phyloP scores from a whole-genome alignment of 2,797 vertebrate genomes.

The Rhynchotus rufescens region DNA sequence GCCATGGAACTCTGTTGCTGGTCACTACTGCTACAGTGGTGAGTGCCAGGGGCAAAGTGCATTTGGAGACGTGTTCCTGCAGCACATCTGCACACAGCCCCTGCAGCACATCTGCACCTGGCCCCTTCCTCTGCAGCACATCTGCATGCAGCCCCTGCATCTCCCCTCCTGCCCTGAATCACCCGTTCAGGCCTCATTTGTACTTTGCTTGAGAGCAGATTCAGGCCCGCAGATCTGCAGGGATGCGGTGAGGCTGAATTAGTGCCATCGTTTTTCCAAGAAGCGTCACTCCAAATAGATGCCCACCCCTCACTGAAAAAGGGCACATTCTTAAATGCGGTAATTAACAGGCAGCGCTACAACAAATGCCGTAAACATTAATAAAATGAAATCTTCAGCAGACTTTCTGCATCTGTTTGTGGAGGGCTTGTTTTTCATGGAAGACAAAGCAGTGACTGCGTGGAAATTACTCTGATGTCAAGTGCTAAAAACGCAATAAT shows the following conservation, averaged over 20 bases:
- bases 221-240: not conserved
- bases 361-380: slow-evolving; percentile 73
- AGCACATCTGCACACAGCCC: not conserved
- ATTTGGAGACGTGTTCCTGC: not conserved
- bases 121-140: not conserved
- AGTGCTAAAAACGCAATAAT: slow-evolving; percentile 65
- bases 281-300: slow-evolving; percentile 35
- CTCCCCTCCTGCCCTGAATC: not conserved
- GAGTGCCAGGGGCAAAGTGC: not conserved
- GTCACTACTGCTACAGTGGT: not conserved
- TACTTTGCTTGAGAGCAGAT: not conserved
- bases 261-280: slow-evolving; percentile 53
- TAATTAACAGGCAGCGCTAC: slow-evolving; percentile 73
- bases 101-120: not conserved
- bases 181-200: not conserved
- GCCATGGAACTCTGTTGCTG: not conserved
- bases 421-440: slow-evolving; percentile 67
- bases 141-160: no score
- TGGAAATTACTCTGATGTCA: slow-evolving; percentile 62
- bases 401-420: slow-evolving; percentile 49
- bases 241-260: slow-evolving; percentile 44
- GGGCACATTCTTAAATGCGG: slow-evolving; percentile 47
- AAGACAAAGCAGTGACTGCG: slow-evolving; percentile 69
- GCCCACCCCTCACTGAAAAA: slow-evolving; percentile 41
- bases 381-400: slow-evolving; percentile 71